Evolutionary conservation across 2,888 invertebrate species (phyloP).

Genomic region (Sphecodes monilicornis): DNA sequence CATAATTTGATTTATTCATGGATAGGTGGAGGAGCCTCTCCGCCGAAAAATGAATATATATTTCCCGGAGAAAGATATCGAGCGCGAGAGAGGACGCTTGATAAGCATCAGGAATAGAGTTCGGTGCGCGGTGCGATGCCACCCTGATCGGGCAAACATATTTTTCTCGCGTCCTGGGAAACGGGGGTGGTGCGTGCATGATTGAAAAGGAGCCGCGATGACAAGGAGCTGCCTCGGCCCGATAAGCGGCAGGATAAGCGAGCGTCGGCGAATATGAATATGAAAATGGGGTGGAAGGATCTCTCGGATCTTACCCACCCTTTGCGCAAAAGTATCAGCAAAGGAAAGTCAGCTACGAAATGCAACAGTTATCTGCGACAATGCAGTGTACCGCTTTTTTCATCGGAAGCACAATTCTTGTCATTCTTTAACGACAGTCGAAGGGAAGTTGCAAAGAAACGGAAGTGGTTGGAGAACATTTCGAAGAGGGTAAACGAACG

Average conservation of each 20-base stretch:
- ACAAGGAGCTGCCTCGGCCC: conserved; percentile 63
- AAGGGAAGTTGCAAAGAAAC: neutral
- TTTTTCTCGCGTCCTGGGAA: conserved; percentile 38
- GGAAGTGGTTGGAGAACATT: neutral
- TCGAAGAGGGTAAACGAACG: neutral
- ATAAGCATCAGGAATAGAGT: conserved; percentile 29
- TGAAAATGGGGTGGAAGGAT: conserved; percentile 46
- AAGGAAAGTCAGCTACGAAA: neutral
- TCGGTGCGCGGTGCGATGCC: neutral
- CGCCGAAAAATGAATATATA: conserved; percentile 24
- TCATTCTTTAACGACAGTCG: neutral
- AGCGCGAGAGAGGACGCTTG: neutral
- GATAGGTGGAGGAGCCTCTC: neutral
- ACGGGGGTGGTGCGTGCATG: conserved; percentile 40
- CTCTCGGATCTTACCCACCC: neutral
- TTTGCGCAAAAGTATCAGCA: no score
- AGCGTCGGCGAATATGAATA: conserved; percentile 76
- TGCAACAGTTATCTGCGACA: neutral
- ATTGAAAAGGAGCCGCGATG: conserved; percentile 59
- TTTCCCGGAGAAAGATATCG: conserved; percentile 10
- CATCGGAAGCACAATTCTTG: neutral
- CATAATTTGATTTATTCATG: conserved; percentile 3
- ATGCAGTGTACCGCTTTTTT: neutral
- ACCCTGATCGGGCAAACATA: conserved; percentile 27
- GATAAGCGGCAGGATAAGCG: conserved; percentile 67